These are phyloP conservation scores for Paratilapia polleni DNA, from an alignment of 2,113 vertebrate genomes.

Conservation along the genomic window DNA sequence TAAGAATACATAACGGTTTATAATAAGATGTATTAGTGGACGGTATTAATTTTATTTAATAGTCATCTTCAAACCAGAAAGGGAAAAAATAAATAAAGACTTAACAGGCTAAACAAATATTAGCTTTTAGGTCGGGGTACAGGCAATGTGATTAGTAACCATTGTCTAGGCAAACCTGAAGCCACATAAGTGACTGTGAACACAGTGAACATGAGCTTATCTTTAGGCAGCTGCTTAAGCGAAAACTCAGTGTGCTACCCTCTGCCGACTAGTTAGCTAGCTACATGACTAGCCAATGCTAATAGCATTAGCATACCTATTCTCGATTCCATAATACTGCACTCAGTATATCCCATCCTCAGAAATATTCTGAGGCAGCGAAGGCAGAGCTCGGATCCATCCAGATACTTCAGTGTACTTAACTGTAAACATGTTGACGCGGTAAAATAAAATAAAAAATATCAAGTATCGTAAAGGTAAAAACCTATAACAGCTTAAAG, in stretches of 20 bases:
- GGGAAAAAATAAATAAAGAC: not conserved
- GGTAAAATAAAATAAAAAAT: too few relatives aligned
- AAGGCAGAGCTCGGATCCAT: not conserved
- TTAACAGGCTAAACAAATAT: not conserved
- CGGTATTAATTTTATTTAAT: not conserved
- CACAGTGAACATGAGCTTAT: slow-evolving; percentile 4
- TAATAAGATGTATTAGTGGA: not conserved
- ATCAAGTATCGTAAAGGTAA: not conserved
- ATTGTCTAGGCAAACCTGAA: not conserved
- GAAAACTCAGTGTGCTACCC: not conserved
- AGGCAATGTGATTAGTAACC: not conserved
- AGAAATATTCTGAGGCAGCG: not conserved
- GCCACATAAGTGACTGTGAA: not conserved
- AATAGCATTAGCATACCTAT: slow-evolving; percentile 56
- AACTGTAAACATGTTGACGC: slow-evolving; percentile 36
- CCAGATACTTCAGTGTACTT: not conserved
- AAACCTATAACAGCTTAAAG: slow-evolving; percentile 27
- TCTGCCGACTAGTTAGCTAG: slow-evolving; percentile 1
- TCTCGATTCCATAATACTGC: slow-evolving; percentile 67
- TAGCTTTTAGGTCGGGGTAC: not conserved
- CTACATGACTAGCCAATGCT: slow-evolving; percentile 40
- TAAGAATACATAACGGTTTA: not conserved
- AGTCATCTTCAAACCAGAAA: not conserved
- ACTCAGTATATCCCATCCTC: slow-evolving; percentile 63
- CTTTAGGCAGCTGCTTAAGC: not conserved